phyloP scores from a whole-genome alignment of 1,140 invertebrate species.

The Physella acuta region DNA sequence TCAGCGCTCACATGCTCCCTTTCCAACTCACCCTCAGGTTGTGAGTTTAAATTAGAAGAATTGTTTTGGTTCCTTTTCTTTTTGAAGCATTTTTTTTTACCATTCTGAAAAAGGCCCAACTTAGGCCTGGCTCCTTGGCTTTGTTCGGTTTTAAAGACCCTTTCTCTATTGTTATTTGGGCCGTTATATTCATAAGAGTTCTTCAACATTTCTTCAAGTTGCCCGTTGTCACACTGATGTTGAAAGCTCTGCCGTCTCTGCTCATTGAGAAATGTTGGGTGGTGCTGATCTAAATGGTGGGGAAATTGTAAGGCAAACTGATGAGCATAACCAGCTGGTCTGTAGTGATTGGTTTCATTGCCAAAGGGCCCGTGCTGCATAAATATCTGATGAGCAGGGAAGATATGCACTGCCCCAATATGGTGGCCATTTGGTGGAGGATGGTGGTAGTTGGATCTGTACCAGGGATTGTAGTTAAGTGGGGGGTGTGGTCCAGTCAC shows the following conservation, averaged over 20 bases:
- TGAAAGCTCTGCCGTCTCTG: not conserved
- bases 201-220: constrained; percentile 1
- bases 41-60: constrained; percentile 9
- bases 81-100: constrained; percentile 8
- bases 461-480: no score
- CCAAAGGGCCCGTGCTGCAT: constrained; percentile 25
- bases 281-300: not conserved
- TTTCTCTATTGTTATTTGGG: not conserved
- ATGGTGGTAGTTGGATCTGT: no score
- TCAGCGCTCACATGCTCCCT: not conserved
- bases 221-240: not conserved
- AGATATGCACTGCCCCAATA: not conserved
- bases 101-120: not conserved
- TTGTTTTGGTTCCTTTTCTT: constrained; percentile 15
- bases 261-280: not conserved
- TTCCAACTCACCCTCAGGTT: not conserved
- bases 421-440: constrained; percentile 3
- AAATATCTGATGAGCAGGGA: constrained; percentile 12
- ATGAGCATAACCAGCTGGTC: constrained; percentile 18
- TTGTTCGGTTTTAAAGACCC: not conserved
- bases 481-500: no score
- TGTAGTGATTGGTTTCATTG: constrained; percentile 28
- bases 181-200: not conserved
- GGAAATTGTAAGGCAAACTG: not conserved
- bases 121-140: constrained; percentile 14